Evolutionary conservation across 2,797 vertebrate genomes (phyloP).

Genomic region (Galagoides demidoff): DNA sequence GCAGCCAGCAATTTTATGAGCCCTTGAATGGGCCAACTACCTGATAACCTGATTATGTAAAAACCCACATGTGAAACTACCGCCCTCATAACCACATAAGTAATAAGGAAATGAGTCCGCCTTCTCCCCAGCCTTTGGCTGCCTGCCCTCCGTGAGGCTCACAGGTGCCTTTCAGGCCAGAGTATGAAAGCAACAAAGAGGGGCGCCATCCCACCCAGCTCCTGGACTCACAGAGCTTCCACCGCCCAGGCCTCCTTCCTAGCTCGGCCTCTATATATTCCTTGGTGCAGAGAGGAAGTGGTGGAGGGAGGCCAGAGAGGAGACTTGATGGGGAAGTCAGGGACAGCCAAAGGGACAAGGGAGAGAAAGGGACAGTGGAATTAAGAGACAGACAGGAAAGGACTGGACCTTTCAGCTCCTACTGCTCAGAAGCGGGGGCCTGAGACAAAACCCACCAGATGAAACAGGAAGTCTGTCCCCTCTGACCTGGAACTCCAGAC

Average conservation of each 20-base stretch:
- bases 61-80: constrained; percentile 73
- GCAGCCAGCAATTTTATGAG: constrained; percentile 60
- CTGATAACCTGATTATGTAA: constrained; percentile 56
- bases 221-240: not conserved
- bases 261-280: not conserved
- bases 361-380: not conserved
- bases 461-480: not conserved
- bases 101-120: constrained; percentile 50
- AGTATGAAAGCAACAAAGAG: not conserved
- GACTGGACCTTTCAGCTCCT: not conserved
- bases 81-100: constrained; percentile 42
- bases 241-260: not conserved
- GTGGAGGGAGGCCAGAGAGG: not conserved
- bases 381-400: not conserved
- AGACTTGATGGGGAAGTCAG: not conserved
- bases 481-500: not conserved
- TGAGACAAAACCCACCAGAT: not conserved
- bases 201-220: not conserved
- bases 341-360: not conserved
- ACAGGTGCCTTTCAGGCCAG: not conserved
- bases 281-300: not conserved
- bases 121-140: constrained; percentile 60
- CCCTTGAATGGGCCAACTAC: constrained; percentile 54
- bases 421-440: not conserved
- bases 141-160: not conserved